Conservation (phyloP, 2,888 invertebrate species). For the Phrixothrix hirtus region DNA sequence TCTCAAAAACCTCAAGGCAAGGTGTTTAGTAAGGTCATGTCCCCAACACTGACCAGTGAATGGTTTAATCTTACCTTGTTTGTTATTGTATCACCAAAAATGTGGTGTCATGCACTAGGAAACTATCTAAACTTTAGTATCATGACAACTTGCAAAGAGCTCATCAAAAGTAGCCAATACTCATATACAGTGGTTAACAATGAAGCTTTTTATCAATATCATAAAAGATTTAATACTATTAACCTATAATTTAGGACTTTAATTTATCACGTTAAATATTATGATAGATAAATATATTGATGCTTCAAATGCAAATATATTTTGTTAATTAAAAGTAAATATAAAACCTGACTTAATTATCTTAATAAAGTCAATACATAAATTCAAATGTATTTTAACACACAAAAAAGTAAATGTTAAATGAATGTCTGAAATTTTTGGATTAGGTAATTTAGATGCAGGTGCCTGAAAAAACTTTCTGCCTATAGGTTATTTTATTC, state of each 20-base stretch:
- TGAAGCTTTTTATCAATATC: constrained; percentile 21
- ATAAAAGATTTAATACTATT: neutral
- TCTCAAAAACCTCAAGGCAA: constrained; percentile 41
- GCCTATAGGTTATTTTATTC: constrained; percentile 40
- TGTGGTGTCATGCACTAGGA: constrained; percentile 55
- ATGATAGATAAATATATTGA: too few species aligned
- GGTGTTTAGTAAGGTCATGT: constrained; percentile 47
- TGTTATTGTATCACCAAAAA: constrained; percentile 51
- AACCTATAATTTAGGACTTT: neutral
- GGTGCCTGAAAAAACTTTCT: constrained; percentile 38
- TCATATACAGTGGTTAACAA: constrained; percentile 37
- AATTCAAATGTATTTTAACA: too few species aligned
- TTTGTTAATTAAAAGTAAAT: too few species aligned
- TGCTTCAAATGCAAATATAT: too few species aligned
- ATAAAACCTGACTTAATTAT: too few species aligned
- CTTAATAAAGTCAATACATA: too few species aligned
- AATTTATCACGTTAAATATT: neutral
- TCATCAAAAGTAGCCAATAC: constrained; percentile 37
- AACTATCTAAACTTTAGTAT: constrained; percentile 53
- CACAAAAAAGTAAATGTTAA: too few species aligned
- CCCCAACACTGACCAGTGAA: constrained; percentile 49
- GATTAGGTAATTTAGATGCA: constrained; percentile 38
- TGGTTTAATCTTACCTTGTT: constrained; percentile 54
- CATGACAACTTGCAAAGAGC: constrained; percentile 55
- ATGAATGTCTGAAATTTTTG: constrained; percentile 23